Conservation (phyloP, 2,113 vertebrate genomes). For the Syngnathus floridae region DNA sequence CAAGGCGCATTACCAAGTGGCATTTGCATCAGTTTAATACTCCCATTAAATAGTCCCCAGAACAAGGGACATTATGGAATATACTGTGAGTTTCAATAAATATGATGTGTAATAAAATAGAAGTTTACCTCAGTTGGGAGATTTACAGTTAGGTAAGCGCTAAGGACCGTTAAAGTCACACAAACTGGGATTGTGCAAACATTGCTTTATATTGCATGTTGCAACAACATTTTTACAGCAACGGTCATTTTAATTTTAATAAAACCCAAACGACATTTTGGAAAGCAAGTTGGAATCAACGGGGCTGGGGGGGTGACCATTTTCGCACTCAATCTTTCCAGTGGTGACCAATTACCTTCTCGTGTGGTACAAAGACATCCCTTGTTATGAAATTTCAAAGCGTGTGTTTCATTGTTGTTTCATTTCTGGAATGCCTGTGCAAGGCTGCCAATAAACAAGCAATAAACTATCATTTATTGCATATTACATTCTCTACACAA, state of each 20-base stretch:
- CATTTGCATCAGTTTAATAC: background rate
- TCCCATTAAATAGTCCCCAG: background rate
- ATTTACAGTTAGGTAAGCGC: constrained; percentile 42
- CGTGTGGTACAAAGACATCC: background rate
- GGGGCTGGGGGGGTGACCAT: constrained; percentile 40
- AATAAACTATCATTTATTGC: background rate
- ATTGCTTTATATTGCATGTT: constrained; percentile 42
- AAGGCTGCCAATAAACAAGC: background rate
- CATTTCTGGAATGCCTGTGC: background rate
- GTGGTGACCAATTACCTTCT: constrained; percentile 24
- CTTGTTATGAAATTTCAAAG: constrained; percentile 20
- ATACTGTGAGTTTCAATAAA: background rate
- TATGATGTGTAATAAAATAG: background rate
- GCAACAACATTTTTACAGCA: constrained; percentile 47
- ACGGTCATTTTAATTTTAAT: constrained; percentile 37
- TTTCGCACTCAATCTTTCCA: constrained; percentile 48
- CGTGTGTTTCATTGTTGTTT: background rate
- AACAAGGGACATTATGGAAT: background rate
- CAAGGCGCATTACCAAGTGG: background rate
- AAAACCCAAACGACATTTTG: constrained; percentile 34
- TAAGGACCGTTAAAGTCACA: constrained; percentile 35
- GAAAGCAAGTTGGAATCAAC: constrained; percentile 33
- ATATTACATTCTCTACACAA: background rate
- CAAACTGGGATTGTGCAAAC: constrained; percentile 45
- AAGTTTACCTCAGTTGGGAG: background rate